Conservation (phyloP, 2,888 invertebrate species). For the Hyposoter dolosus region DNA sequence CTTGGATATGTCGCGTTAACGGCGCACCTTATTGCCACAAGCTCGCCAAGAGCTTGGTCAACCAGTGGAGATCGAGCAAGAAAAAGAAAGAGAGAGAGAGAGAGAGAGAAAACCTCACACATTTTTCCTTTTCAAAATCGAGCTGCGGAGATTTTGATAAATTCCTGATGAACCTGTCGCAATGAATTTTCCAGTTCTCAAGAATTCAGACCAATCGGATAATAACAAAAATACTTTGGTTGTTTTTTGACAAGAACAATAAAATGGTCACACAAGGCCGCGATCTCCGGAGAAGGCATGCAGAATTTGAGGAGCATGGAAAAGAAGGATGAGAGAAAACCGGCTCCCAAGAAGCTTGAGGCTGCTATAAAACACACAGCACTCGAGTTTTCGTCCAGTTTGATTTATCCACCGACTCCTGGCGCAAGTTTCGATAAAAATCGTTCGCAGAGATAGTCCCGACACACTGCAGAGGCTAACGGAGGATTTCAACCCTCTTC, state of each 20-base stretch:
- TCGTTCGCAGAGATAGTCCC: not conserved
- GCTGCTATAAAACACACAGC: not conserved
- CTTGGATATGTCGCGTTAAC: constrained; percentile 52
- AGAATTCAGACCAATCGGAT: not conserved
- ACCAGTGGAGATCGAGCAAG: constrained; percentile 11
- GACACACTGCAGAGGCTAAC: not conserved
- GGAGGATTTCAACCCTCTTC: not conserved
- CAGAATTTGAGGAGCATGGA: not conserved
- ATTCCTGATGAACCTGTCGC: not conserved
- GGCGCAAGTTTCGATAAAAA: not conserved
- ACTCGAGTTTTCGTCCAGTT: not conserved
- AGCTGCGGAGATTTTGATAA: not conserved
- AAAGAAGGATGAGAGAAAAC: not conserved
- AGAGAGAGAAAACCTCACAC: not conserved
- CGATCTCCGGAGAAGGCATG: not conserved
- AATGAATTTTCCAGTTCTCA: not conserved
- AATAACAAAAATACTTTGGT: not conserved
- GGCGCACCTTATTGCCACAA: constrained; percentile 62
- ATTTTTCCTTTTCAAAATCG: not conserved
- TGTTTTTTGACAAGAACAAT: not conserved
- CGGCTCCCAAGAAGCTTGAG: not conserved
- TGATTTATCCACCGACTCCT: not conserved
- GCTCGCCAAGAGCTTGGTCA: constrained; percentile 14
- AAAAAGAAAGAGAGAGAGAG: not conserved
- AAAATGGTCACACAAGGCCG: not conserved